These are phyloP conservation scores for Cricetomys ansorgei DNA, from an alignment of 2,113 vertebrate genomes.

Conservation along the genomic window DNA sequence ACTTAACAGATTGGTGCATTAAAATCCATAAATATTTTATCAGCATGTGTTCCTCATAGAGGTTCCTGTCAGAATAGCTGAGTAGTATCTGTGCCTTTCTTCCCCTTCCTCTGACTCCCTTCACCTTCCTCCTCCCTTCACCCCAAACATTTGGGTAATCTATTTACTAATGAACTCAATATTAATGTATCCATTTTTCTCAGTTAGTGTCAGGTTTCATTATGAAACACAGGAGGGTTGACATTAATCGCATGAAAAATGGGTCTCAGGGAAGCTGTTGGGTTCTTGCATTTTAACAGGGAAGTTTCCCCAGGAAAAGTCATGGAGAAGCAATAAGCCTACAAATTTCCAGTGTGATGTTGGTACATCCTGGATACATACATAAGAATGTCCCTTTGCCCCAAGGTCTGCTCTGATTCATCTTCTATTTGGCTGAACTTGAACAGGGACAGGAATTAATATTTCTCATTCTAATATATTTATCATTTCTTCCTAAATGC, in stretches of 20 bases:
- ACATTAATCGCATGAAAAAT: constrained; percentile 80
- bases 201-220: constrained; percentile 61
- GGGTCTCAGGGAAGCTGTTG: constrained; percentile 74
- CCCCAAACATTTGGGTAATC: constrained; percentile 75
- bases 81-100: not conserved
- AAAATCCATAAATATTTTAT: constrained; percentile 88
- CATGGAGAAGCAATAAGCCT: not conserved
- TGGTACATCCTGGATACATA: rapidly evolving
- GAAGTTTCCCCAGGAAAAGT: constrained; percentile 62
- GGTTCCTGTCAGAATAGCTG: constrained; percentile 64
- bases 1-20: constrained; percentile 84
- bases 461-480: not conserved
- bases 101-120: constrained; percentile 38
- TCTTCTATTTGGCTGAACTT: not conserved
- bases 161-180: constrained; percentile 76
- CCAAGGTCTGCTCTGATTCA: rapidly evolving
- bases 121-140: constrained; percentile 56
- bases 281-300: constrained; percentile 49
- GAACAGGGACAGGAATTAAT: not conserved
- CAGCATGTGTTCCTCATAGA: constrained; percentile 70
- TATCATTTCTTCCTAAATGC: not conserved
- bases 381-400: rapidly evolving
- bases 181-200: constrained; percentile 62
- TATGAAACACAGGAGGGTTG: constrained; percentile 71
- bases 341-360: too few species aligned